Evolutionary conservation across 2,113 vertebrate genomes (phyloP).

Genomic region (Cathartes aura): DNA sequence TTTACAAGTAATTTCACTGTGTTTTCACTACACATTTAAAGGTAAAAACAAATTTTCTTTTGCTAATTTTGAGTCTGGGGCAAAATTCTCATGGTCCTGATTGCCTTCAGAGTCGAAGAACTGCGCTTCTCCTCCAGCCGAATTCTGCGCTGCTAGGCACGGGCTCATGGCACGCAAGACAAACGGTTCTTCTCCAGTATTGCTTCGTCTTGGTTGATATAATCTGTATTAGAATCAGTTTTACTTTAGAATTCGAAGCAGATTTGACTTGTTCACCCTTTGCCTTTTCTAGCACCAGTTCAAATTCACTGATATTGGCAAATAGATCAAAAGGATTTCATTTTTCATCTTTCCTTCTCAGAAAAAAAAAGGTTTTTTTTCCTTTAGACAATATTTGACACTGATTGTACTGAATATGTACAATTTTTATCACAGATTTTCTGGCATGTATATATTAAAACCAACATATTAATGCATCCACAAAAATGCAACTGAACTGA

Average conservation of each 20-base stretch:
- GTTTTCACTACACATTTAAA: background rate
- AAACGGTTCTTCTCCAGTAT: background rate
- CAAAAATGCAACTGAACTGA: background rate
- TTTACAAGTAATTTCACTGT: background rate
- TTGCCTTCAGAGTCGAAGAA: background rate
- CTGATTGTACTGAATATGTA: background rate
- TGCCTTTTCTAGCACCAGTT: background rate
- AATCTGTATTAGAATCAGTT: background rate
- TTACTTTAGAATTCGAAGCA: background rate
- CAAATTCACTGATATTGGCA: background rate
- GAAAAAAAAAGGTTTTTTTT: background rate
- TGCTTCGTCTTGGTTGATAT: background rate
- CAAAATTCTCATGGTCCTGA: background rate
- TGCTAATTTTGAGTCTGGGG: background rate
- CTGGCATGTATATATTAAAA: background rate
- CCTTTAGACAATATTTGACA: background rate
- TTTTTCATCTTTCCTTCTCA: background rate
- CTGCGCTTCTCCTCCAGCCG: background rate
- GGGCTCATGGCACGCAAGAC: background rate
- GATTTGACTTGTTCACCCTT: background rate
- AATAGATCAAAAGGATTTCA: background rate
- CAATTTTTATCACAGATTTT: background rate
- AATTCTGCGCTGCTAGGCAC: background rate
- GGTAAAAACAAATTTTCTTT: background rate
- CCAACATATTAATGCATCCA: background rate